Evolutionary conservation across 2,797 vertebrate species (phyloP).

Genomic region (Hemitrygon akajei): DNA sequence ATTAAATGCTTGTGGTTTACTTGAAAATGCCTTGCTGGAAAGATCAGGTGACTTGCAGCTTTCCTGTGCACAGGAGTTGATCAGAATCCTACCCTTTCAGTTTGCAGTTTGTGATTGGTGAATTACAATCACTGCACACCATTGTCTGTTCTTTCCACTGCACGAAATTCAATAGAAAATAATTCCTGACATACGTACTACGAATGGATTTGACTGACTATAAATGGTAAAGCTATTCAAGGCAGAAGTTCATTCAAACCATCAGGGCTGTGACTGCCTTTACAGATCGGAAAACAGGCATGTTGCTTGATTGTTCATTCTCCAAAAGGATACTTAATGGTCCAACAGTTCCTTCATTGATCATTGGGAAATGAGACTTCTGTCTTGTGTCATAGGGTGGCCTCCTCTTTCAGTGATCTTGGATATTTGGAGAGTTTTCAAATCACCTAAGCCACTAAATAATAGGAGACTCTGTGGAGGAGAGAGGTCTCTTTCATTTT

Average conservation of each 20-base stretch:
- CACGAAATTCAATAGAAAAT: background rate
- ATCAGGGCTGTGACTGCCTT: background rate
- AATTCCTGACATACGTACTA: background rate
- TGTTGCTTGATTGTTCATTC: too few relatives aligned
- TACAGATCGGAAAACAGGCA: too few relatives aligned
- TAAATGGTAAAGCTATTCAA: background rate
- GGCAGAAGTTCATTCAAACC: background rate
- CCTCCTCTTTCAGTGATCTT: too few relatives aligned
- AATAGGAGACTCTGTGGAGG: too few relatives aligned
- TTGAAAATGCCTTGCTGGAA: background rate
- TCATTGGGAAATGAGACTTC: too few relatives aligned
- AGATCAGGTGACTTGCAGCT: background rate
- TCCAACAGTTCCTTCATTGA: too few relatives aligned
- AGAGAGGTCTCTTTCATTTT: too few relatives aligned
- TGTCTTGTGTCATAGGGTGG: too few relatives aligned
- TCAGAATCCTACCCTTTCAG: background rate
- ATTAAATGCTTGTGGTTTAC: background rate
- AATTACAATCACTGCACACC: background rate
- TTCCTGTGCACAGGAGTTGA: background rate
- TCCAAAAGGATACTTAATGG: too few relatives aligned
- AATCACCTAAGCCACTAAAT: too few relatives aligned
- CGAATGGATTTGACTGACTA: background rate
- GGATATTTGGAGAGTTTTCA: too few relatives aligned
- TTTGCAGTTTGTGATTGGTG: background rate
- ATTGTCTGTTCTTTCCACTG: background rate